phyloP scores from a whole-genome alignment of 2,113 vertebrate genomes.

The Mastomys natalensis region DNA sequence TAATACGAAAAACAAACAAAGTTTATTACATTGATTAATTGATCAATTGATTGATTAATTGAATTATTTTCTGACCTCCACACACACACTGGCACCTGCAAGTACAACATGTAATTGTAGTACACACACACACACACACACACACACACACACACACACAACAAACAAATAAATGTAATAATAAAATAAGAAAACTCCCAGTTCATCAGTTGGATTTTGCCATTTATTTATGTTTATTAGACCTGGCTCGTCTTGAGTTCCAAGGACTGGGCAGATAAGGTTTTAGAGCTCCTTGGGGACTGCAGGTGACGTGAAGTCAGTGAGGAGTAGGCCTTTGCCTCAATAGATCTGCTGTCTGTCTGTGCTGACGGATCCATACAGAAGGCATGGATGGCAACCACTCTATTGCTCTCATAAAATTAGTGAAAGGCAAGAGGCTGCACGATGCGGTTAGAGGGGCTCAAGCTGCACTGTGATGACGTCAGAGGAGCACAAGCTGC shows the following conservation, averaged over 20 bases:
- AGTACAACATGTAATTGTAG: background rate
- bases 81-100: background rate
- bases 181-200: background rate
- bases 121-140: background rate
- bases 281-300: background rate
- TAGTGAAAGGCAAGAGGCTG: background rate
- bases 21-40: background rate
- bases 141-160: background rate
- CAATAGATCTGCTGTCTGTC: background rate
- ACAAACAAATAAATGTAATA: background rate
- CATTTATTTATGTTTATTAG: background rate
- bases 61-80: background rate
- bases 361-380: background rate
- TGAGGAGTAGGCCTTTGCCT: background rate
- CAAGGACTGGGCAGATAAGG: background rate
- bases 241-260: background rate
- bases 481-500: background rate
- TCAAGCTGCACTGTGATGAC: background rate
- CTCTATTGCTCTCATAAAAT: background rate
- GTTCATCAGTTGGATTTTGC: slow-evolving; percentile 1
- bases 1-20: background rate
- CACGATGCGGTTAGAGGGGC: background rate
- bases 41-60: background rate
- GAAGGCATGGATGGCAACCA: background rate
- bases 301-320: background rate